phyloP scores from a whole-genome alignment of 2,888 invertebrate genomes.

The Oasisia sp. region DNA sequence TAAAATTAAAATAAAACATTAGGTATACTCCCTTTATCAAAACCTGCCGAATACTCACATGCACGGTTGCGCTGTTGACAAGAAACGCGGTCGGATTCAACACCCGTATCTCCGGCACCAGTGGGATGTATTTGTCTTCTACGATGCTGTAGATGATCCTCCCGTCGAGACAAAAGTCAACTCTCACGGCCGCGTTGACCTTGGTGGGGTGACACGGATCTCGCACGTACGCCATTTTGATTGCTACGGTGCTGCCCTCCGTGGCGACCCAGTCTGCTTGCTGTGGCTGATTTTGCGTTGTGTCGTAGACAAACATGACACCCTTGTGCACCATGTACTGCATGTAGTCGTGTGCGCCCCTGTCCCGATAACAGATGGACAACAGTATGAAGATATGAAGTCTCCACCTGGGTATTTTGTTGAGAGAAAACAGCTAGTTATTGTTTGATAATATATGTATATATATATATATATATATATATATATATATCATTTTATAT shows the following conservation, averaged over 20 bases:
- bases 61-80: neutral
- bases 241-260: constrained; percentile 4
- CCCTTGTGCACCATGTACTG: neutral
- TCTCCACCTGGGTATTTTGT: neutral
- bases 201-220: neutral
- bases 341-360: neutral
- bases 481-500: too few species aligned
- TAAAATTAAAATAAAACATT: too few species aligned
- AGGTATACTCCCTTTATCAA: too few species aligned
- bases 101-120: neutral
- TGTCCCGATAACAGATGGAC: neutral
- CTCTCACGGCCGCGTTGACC: neutral
- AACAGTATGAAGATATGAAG: neutral
- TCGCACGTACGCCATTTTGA: neutral
- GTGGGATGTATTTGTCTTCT: neutral
- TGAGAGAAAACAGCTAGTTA: neutral
- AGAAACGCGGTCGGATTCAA: neutral
- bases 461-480: too few species aligned
- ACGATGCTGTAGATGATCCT: neutral
- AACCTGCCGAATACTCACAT: neutral
- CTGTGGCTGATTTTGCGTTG: neutral
- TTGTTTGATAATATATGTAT: neutral
- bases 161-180: neutral
- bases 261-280: neutral
- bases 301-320: neutral